These are phyloP conservation scores for Phalacrocorax carbo DNA, from an alignment of 2,113 vertebrate genomes.

Conservation along the genomic window DNA sequence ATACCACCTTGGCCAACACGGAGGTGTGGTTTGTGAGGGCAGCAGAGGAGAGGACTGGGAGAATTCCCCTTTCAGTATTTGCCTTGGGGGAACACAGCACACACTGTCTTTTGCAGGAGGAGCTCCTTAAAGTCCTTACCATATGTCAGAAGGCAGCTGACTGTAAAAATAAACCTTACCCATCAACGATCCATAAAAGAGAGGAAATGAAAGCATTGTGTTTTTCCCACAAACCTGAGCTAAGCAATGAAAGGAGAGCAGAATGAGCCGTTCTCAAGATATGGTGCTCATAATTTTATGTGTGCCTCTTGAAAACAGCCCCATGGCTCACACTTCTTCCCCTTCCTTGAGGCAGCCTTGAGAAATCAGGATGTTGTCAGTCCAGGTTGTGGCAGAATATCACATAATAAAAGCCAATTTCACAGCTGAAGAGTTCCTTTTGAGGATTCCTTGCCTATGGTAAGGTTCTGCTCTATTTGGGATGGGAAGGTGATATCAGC, in stretches of 20 bases:
- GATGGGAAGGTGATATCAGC: neutral
- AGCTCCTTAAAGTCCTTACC: neutral
- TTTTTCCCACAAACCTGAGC: neutral
- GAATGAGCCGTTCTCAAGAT: fast-evolving
- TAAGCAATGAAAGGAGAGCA: neutral
- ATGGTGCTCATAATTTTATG: fast-evolving
- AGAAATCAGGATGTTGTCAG: neutral
- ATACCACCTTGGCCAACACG: fast-evolving
- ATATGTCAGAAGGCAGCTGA: neutral
- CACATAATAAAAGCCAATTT: neutral
- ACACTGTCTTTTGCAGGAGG: neutral
- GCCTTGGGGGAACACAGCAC: neutral
- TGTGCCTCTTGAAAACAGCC: neutral
- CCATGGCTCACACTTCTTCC: neutral
- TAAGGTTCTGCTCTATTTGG: neutral
- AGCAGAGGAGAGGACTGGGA: neutral
- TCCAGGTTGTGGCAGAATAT: neutral
- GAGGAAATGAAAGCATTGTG: neutral
- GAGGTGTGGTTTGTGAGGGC: neutral
- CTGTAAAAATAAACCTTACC: neutral
- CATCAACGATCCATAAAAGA: fast-evolving
- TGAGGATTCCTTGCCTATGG: neutral
- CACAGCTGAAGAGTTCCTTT: neutral
- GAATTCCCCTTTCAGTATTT: fast-evolving
- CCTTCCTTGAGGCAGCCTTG: neutral